Conservation (phyloP, 1,140 invertebrate species). For the Aphaenogaster rudis region DNA sequence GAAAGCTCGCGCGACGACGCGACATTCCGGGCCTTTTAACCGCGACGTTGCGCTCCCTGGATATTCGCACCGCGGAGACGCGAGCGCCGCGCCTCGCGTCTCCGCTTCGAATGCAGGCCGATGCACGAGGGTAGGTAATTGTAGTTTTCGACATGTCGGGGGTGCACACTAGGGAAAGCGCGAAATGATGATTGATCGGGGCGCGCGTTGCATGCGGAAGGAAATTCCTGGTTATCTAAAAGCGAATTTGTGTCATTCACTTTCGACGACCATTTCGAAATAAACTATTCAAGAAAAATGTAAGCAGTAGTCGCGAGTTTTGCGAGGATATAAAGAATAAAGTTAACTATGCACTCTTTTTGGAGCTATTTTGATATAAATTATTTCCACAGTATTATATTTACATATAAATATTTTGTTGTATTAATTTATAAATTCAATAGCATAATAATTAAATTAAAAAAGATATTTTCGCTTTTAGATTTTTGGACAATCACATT, state of each 20-base stretch:
- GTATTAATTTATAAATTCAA: background rate
- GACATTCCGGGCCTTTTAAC: conserved; percentile 43
- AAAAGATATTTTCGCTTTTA: no score
- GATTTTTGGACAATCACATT: background rate
- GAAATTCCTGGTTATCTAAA: conserved; percentile 7
- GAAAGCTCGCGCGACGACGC: conserved; percentile 43
- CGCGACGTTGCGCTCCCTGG: conserved; percentile 20
- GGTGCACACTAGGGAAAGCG: conserved; percentile 17
- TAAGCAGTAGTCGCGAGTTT: background rate
- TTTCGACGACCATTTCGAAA: conserved; percentile 20
- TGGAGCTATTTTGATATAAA: background rate
- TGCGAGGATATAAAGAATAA: background rate
- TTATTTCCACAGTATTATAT: background rate
- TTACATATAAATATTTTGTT: background rate
- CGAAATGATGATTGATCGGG: conserved; percentile 58
- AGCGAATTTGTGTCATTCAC: conserved; percentile 37
- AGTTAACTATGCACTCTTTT: background rate
- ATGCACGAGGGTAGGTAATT: conserved; percentile 31
- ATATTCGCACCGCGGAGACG: conserved; percentile 28
- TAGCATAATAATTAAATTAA: no score
- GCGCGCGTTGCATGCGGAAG: background rate
- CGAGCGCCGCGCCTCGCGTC: background rate
- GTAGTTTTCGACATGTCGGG: conserved; percentile 46
- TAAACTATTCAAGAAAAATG: background rate
- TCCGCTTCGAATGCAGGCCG: conserved; percentile 39